Evolutionary conservation across 1,140 invertebrate species (phyloP), one percentile per base, ranked within the genome.

Genomic region (Pinna nobilis): DNA sequence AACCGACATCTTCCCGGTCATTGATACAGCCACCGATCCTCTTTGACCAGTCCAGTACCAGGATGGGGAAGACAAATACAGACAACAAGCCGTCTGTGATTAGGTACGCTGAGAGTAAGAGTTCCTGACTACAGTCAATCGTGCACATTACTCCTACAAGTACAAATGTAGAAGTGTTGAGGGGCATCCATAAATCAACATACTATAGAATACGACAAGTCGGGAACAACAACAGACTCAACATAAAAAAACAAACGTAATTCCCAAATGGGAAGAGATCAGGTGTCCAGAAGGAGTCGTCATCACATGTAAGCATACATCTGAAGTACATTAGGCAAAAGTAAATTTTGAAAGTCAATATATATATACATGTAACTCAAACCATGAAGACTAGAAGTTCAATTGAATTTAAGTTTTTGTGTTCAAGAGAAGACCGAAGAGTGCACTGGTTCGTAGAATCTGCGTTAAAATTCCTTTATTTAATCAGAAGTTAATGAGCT

Each of bases 51-150:
- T 39, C 70, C 70, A 73, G 57, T 11, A 73, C 28, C 1, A 65
- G 20, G 11, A 57, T 66, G 9, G 70, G 70, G 33, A 73, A 73
- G 20, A 73, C 47, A 25, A 73, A 73, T 3, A 73, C 70, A 9
- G 61, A 65, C n/a, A 73, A 30, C 18, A 73, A 7, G 1, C 70
- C 70, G 33, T 65, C 57, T 3, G 47, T 15, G 6, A 65, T 53
- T 15, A 73, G 51, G 15, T 66, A 73, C 3, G 13, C 18, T 13
- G 61, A 57, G 11, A 73, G 41, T 32, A 73, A 28, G 15, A 65
- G 15, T 20, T 73, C 70, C 1, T 51, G 44, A 20, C 4, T 7
- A 50, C 68, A 70, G 20, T 61, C 25, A 7, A 70, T 50, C 11
- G 23, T 61, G 53, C 68, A 70, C 25, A 70, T 13, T 20, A 66